phyloP scores from a whole-genome alignment of 2,797 vertebrate species.

The Euthynnus affinis region DNA sequence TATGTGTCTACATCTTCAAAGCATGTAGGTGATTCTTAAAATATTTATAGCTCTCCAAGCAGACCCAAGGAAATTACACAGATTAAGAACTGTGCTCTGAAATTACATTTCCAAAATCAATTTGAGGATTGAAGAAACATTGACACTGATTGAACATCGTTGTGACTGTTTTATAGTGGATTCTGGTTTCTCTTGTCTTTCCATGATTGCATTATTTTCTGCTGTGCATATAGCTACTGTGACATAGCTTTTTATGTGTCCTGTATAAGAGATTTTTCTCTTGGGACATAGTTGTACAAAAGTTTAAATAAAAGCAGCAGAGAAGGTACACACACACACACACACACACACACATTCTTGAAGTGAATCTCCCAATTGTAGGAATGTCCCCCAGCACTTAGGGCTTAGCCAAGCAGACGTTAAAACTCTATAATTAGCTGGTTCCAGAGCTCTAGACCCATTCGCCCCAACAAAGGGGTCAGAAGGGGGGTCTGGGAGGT shows the following conservation, averaged over 20 bases:
- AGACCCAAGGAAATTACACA: not conserved
- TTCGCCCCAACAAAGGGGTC: constrained; percentile 79
- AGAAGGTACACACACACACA: constrained; percentile 26
- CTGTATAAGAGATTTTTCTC: not conserved
- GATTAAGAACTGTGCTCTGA: not conserved
- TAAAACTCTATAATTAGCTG: constrained; percentile 86
- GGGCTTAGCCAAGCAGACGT: constrained; percentile 77
- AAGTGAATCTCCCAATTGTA: constrained; percentile 65
- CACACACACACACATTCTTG: constrained; percentile 32
- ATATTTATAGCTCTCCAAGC: not conserved
- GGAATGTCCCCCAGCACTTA: constrained; percentile 76
- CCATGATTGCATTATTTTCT: constrained; percentile 4
- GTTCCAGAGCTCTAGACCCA: constrained; percentile 72
- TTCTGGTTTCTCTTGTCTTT: not conserved
- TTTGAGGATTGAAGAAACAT: not conserved
- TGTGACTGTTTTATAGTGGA: constrained; percentile 13
- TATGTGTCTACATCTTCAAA: not conserved
- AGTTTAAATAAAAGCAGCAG: constrained; percentile 21
- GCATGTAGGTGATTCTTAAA: not conserved
- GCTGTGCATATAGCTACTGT: not conserved
- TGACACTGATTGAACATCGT: not conserved
- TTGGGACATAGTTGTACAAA: not conserved
- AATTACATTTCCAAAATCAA: not conserved
- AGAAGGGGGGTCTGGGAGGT: constrained; percentile 71
- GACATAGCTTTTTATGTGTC: not conserved